These are phyloP conservation scores for Drepanosiphum platanoidis DNA, from an alignment of 2,888 invertebrate species.

Conservation along the genomic window DNA sequence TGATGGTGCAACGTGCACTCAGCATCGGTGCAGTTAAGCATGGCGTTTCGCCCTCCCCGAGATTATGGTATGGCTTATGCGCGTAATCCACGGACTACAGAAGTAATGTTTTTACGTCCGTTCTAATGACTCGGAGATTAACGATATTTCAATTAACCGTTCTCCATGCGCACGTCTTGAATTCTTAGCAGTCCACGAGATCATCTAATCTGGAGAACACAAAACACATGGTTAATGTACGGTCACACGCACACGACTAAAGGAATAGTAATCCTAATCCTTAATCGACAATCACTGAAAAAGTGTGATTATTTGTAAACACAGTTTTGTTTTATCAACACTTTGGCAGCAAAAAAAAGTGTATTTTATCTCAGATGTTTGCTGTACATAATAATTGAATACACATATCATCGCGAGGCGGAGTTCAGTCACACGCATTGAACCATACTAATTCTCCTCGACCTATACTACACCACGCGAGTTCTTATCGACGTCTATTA, in stretches of 20 bases:
- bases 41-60: slow-evolving; percentile 67
- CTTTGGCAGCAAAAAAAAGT: not conserved
- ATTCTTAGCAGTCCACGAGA: not conserved
- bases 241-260: slow-evolving; percentile 20
- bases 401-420: not conserved
- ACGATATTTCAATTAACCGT: slow-evolving; percentile 6
- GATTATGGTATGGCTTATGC: not conserved
- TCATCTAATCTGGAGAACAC: slow-evolving; percentile 22
- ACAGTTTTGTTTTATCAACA: not conserved
- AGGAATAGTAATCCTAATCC: not conserved
- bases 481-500: not conserved
- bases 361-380: not conserved
- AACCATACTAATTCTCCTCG: not conserved
- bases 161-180: slow-evolving; percentile 37
- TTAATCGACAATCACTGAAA: not conserved
- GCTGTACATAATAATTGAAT: not conserved
- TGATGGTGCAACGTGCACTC: slow-evolving; percentile 81
- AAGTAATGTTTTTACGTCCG: not conserved
- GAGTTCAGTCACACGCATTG: not conserved
- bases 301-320: not conserved
- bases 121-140: not conserved
- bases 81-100: not conserved
- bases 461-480: not conserved
- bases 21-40: slow-evolving; percentile 82
- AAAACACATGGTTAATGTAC: slow-evolving; percentile 24